Conservation (phyloP, 2,888 invertebrate species). For the Nymphalis c-album region DNA sequence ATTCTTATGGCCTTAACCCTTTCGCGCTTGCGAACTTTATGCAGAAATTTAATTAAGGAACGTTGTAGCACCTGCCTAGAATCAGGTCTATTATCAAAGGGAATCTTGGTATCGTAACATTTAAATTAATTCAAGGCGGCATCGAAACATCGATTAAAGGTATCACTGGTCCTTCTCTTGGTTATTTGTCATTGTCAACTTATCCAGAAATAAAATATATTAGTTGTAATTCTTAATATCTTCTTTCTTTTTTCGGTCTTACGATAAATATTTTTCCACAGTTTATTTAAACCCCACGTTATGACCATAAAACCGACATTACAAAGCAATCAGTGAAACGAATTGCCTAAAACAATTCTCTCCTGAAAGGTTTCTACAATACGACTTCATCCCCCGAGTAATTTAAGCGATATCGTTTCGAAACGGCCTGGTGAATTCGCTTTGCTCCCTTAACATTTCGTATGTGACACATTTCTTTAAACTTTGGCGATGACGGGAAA, state of each 20-base stretch:
- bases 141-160: too few species aligned
- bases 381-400: conserved; percentile 52
- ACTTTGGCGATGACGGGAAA: conserved; percentile 36
- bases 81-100: conserved; percentile 7
- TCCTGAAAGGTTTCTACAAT: conserved; percentile 54
- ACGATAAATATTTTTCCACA: neutral
- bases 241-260: neutral
- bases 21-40: conserved; percentile 18
- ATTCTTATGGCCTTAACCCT: conserved; percentile 36
- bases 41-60: conserved; percentile 32
- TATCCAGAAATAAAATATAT: too few species aligned
- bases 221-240: neutral
- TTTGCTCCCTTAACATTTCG: conserved; percentile 68
- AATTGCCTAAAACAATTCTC: conserved; percentile 43
- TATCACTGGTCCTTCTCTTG: too few species aligned
- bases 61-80: conserved; percentile 24
- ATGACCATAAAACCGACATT: conserved; percentile 36
- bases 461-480: conserved; percentile 67
- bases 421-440: conserved; percentile 50
- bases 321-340: conserved; percentile 39
- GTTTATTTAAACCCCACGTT: conserved; percentile 4
- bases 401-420: conserved; percentile 55
- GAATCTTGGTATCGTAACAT: neutral
- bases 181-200: too few species aligned
- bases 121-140: neutral